Conservation (phyloP, 2,113 vertebrate species). For the Toxotes jaculatrix region DNA sequence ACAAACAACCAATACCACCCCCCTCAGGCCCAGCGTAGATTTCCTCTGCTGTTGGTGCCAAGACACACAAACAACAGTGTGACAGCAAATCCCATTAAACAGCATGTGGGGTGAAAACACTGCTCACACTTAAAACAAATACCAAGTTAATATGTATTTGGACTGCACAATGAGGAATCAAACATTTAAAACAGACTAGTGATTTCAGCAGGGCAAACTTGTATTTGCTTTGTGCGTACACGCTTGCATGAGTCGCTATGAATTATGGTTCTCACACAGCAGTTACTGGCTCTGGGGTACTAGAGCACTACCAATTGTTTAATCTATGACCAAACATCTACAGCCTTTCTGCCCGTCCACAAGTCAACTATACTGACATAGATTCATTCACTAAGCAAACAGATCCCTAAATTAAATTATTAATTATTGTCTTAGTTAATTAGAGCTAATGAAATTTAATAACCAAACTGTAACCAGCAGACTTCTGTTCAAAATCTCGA, state of each 20-base stretch:
- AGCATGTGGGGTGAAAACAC: slow-evolving; percentile 60
- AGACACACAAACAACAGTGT: slow-evolving; percentile 66
- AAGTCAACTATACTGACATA: slow-evolving; percentile 13
- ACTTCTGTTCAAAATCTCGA: background rate
- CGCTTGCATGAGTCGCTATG: background rate
- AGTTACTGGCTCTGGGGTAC: background rate
- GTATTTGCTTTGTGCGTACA: slow-evolving; percentile 27
- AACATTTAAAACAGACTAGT: slow-evolving; percentile 41
- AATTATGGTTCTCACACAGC: slow-evolving; percentile 12
- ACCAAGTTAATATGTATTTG: slow-evolving; percentile 63
- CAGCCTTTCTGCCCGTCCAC: background rate
- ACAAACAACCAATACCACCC: slow-evolving; percentile 63
- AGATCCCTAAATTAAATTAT: background rate
- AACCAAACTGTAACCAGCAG: background rate
- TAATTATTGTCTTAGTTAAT: slow-evolving; percentile 3
- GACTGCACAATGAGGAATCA: slow-evolving; percentile 44
- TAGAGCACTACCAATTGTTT: slow-evolving; percentile 12
- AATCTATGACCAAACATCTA: slow-evolving; percentile 13
- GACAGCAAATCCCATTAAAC: slow-evolving; percentile 66
- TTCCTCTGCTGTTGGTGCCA: slow-evolving; percentile 67
- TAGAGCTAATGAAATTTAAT: background rate
- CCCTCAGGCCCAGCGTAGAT: slow-evolving; percentile 67
- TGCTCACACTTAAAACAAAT: slow-evolving; percentile 68
- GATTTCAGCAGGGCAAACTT: slow-evolving; percentile 19
- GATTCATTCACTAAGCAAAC: background rate